These are phyloP conservation scores for Poecilia velifera DNA, from an alignment of 2,797 vertebrate genomes.

Conservation along the genomic window DNA sequence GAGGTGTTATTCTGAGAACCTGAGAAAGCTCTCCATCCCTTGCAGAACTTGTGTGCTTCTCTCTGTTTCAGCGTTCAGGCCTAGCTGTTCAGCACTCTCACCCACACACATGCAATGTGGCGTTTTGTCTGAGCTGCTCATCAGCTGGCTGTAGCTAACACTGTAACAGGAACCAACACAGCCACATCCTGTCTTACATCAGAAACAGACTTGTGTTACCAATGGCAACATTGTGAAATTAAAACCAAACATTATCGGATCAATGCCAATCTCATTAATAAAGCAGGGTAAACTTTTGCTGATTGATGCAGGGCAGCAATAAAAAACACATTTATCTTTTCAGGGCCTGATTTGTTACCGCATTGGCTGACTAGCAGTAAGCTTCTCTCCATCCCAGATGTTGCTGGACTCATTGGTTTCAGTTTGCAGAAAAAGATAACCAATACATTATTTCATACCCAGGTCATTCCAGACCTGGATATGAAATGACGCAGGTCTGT, in stretches of 20 bases:
- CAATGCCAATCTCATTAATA: not conserved
- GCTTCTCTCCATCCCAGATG: not conserved
- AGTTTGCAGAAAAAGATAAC: not conserved
- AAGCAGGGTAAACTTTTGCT: not conserved
- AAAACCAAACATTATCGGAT: conserved; percentile 35
- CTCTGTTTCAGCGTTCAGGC: not conserved
- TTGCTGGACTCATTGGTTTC: not conserved
- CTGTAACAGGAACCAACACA: conserved; percentile 59
- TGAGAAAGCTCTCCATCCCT: not conserved
- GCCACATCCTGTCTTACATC: conserved; percentile 70
- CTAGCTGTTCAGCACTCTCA: not conserved
- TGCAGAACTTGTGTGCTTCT: not conserved
- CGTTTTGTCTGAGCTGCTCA: conserved; percentile 3
- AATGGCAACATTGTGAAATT: conserved; percentile 60
- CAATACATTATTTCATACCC: too few species aligned
- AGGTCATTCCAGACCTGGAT: too few species aligned
- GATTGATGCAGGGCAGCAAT: not conserved
- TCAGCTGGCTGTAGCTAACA: conserved; percentile 28
- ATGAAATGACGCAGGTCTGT: not conserved
- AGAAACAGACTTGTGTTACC: conserved; percentile 45
- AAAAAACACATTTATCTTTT: not conserved
- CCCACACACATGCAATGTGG: not conserved
- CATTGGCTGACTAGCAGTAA: not conserved
- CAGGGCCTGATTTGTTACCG: not conserved
- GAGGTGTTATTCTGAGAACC: not conserved